Evolutionary conservation across 1,140 invertebrate genomes (phyloP).

Genomic region (Linepithema humile): DNA sequence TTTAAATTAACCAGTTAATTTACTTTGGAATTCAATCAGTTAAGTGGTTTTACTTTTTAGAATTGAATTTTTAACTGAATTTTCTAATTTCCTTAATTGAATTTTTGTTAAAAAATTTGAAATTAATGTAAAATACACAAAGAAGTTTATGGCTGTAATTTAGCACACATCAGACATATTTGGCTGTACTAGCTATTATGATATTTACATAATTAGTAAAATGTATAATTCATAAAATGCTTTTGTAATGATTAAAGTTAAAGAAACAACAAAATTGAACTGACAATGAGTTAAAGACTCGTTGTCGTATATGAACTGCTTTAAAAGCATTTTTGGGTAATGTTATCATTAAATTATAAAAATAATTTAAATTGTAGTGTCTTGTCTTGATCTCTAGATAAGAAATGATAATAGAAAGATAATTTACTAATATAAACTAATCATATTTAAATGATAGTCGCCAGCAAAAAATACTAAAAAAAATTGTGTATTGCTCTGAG

Average conservation of each 20-base stretch:
- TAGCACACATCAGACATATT: background rate
- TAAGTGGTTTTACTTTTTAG: background rate
- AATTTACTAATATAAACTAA: background rate
- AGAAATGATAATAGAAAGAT: background rate
- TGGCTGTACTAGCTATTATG: background rate
- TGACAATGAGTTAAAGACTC: background rate
- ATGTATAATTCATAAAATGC: background rate
- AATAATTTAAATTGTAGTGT: background rate
- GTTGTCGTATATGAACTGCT: background rate
- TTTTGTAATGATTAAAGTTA: background rate
- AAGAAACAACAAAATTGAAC: background rate
- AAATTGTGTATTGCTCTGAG: slow-evolving; percentile 5
- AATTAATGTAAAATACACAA: background rate
- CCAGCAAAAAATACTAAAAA: background rate
- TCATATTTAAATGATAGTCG: background rate
- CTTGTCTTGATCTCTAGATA: background rate
- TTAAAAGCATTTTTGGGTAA: background rate
- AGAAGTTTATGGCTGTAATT: background rate
- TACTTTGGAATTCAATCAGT: background rate
- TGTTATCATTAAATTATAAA: background rate
- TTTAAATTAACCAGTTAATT: background rate
- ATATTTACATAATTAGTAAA: slow-evolving; percentile 2
- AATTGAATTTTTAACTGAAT: background rate
- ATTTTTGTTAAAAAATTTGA: background rate
- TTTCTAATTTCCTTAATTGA: too few relatives aligned